These are phyloP conservation scores for Teleopsis dalmanni DNA, from an alignment of 1,140 invertebrate species.

Conservation along the genomic window DNA sequence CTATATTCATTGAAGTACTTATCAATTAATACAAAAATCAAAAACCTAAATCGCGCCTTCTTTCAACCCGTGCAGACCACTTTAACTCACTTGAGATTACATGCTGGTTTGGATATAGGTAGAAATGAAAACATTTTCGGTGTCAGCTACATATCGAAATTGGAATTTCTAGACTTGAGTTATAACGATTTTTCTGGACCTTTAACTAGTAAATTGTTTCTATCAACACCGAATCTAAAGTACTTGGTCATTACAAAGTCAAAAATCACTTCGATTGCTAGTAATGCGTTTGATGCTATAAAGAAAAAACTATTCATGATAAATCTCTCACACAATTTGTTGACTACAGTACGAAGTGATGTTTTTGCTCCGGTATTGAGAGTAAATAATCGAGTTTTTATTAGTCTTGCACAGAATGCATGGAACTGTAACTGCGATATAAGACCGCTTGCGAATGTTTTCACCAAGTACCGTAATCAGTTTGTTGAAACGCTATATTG, in stretches of 20 bases:
- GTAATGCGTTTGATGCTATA: constrained; percentile 18
- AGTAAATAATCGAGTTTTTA: not conserved
- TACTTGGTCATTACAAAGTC: constrained; percentile 17
- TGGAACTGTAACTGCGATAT: constrained; percentile 24
- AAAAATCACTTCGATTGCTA: constrained; percentile 16
- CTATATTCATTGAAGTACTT: constrained; percentile 19
- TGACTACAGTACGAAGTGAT: constrained; percentile 14
- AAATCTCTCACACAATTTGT: constrained; percentile 19
- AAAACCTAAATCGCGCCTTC: constrained; percentile 13
- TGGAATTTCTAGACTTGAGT: constrained; percentile 22
- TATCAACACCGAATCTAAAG: constrained; percentile 18
- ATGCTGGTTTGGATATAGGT: constrained; percentile 15
- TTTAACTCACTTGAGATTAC: constrained; percentile 17
- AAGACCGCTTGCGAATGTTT: constrained; percentile 10
- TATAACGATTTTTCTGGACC: constrained; percentile 19
- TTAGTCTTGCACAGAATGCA: constrained; percentile 20
- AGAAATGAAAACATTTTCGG: constrained; percentile 15
- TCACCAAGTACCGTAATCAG: constrained; percentile 8
- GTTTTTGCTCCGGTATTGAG: constrained; percentile 3
- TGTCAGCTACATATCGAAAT: constrained; percentile 17
- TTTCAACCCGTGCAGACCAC: constrained; percentile 26
- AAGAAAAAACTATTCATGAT: constrained; percentile 13
- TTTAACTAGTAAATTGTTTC: constrained; percentile 14
- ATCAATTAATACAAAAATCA: constrained; percentile 17
- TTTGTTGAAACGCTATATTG: constrained; percentile 23